phyloP scores from a whole-genome alignment of 2,797 vertebrate species.

The Pachyuromys duprasi region DNA sequence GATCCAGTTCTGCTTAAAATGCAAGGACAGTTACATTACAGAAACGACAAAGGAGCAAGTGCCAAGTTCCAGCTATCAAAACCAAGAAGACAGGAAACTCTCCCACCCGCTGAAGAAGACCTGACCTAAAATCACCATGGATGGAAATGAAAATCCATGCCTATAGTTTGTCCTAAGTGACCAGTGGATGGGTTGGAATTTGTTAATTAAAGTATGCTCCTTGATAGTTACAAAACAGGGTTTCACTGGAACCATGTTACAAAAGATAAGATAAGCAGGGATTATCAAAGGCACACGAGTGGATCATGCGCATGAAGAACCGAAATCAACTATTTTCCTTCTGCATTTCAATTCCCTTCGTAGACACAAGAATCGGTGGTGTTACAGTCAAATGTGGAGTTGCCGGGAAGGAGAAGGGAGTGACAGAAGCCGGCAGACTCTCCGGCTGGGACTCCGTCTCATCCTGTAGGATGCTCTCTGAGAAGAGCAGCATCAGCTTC shows the following conservation, averaged over 20 bases:
- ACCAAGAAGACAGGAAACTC: neutral
- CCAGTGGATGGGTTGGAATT: neutral
- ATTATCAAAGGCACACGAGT: neutral
- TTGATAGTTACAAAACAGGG: neutral
- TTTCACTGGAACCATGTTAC: neutral
- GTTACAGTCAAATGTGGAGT: neutral
- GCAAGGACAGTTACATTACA: neutral
- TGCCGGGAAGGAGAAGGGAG: slow-evolving; percentile 7
- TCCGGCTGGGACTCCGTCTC: neutral
- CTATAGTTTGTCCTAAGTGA: neutral
- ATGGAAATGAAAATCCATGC: neutral
- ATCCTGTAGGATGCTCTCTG: slow-evolving; percentile 3
- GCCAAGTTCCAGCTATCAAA: neutral
- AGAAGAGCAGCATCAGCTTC: rapidly evolving
- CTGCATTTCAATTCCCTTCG: neutral
- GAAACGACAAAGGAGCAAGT: neutral
- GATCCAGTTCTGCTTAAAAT: neutral
- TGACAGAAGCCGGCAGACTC: neutral
- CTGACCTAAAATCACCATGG: neutral
- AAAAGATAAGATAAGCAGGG: neutral
- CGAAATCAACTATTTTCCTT: neutral
- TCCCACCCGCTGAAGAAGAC: too few species aligned
- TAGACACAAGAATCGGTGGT: neutral
- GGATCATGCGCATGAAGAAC: neutral
- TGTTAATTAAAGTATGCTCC: neutral